Evolutionary conservation across 2,888 invertebrate genomes (phyloP).

Genomic region (Sesamia inferens): DNA sequence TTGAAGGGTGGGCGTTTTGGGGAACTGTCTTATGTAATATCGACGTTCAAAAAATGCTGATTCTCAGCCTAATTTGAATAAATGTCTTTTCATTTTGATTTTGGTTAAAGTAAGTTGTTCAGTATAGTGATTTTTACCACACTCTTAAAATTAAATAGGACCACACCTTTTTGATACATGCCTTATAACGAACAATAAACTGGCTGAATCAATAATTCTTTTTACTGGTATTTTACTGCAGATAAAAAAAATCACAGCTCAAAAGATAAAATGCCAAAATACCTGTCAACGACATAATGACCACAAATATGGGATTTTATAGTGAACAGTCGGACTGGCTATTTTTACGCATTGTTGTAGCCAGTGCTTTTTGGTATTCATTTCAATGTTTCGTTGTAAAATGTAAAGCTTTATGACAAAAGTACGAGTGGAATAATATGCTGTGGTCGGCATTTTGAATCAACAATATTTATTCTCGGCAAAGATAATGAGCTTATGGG

Average conservation of each 20-base stretch:
- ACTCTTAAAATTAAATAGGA: too few relatives aligned
- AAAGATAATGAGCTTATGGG: neutral
- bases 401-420: slow-evolving; percentile 10
- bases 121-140: too few relatives aligned
- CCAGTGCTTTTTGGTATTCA: slow-evolving; percentile 10
- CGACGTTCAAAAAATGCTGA: too few relatives aligned
- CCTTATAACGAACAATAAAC: neutral
- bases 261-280: slow-evolving; percentile 10
- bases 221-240: slow-evolving; percentile 9
- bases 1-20: too few relatives aligned
- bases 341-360: slow-evolving; percentile 7
- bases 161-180: neutral
- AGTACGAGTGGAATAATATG: neutral
- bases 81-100: too few relatives aligned
- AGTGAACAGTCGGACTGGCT: slow-evolving; percentile 12
- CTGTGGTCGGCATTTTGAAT: neutral
- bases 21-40: too few relatives aligned
- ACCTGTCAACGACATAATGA: slow-evolving; percentile 14
- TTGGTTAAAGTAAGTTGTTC: too few relatives aligned
- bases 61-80: too few relatives aligned
- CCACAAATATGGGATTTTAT: slow-evolving; percentile 17
- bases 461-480: neutral
- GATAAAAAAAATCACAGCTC: slow-evolving; percentile 17
- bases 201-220: neutral
- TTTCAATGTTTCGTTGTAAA: slow-evolving; percentile 5